A percentile compares a stretch with the other conserved stretches of the same genome.
Evolutionary conservation across 1,140 invertebrate genomes (phyloP).

Genomic region (Cyphomyrmex costatus): DNA sequence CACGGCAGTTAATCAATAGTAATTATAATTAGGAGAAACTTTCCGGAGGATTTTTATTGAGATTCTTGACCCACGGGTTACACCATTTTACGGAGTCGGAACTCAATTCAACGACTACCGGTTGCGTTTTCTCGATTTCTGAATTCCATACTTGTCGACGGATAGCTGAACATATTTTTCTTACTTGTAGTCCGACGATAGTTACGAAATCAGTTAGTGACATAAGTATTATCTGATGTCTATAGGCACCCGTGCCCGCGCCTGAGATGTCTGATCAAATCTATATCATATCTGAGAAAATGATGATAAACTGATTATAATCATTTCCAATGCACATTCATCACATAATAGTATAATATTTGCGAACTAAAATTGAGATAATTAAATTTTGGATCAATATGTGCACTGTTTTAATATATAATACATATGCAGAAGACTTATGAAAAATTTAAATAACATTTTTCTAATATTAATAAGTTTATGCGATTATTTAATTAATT

Average conservation of each 20-base stretch:
- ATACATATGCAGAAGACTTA: not conserved
- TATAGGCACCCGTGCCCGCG: not conserved
- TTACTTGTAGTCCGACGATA: conserved; percentile 55
- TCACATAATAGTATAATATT: not conserved
- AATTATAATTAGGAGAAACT: conserved; percentile 76
- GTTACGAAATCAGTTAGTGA: conserved; percentile 67
- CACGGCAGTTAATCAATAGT: conserved; percentile 67
- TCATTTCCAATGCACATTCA: not conserved
- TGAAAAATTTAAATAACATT: not conserved
- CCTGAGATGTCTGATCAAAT: not conserved
- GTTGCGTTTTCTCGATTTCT: conserved; percentile 71
- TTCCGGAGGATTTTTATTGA: conserved; percentile 68
- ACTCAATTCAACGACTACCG: conserved; percentile 45
- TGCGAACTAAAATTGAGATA: not conserved
- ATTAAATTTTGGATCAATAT: not conserved
- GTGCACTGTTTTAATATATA: not conserved
- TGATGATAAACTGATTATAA: not conserved
- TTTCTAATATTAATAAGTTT: not conserved
- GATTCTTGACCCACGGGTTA: conserved; percentile 70
- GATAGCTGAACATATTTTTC: conserved; percentile 66
- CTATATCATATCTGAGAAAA: not conserved
- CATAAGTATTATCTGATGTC: conserved; percentile 54
- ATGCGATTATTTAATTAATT: not conserved
- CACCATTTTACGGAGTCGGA: conserved; percentile 41
- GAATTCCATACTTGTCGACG: conserved; percentile 66